Evolutionary conservation across 2,888 invertebrate genomes (phyloP).

Genomic region (Patella ulyssiponensis): DNA sequence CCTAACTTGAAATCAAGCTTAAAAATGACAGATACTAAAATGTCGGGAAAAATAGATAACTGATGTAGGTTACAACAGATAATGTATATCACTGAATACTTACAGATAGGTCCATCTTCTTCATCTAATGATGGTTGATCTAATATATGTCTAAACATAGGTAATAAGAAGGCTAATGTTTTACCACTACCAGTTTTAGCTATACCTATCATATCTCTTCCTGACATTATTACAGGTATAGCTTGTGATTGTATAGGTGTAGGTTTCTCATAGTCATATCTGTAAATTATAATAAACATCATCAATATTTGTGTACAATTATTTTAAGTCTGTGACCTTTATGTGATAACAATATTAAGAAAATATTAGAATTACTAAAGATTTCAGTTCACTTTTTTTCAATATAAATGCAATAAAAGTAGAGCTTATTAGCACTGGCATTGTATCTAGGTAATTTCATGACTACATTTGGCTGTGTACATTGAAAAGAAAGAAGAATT

Average conservation of each 20-base stretch:
- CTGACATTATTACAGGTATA: constrained; percentile 93
- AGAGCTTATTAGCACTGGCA: no score
- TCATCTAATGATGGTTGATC: constrained; percentile 96
- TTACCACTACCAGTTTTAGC: constrained; percentile 99
- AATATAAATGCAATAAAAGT: not conserved
- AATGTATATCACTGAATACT: constrained; percentile 30
- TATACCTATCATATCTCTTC: constrained; percentile 97
- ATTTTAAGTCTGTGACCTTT: not conserved
- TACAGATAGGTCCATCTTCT: constrained; percentile 93
- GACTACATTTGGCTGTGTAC: no score
- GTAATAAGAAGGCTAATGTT: constrained; percentile 96
- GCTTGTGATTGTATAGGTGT: constrained; percentile 99
- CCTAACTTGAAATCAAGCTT: not conserved
- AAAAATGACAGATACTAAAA: not conserved
- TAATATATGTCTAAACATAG: constrained; percentile 96
- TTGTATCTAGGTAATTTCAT: no score
- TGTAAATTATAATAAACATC: constrained; percentile 43
- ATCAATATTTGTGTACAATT: no score
- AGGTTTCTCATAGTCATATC: constrained; percentile 89
- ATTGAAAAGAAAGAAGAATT: no score
- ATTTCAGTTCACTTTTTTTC: not conserved
- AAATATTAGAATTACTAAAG: not conserved
- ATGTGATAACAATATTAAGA: not conserved
- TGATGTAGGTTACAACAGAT: not conserved
- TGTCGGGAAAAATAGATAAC: not conserved